These are phyloP conservation scores for Anguilla rostrata DNA, from an alignment of 2,113 vertebrate species.

Conservation along the genomic window DNA sequence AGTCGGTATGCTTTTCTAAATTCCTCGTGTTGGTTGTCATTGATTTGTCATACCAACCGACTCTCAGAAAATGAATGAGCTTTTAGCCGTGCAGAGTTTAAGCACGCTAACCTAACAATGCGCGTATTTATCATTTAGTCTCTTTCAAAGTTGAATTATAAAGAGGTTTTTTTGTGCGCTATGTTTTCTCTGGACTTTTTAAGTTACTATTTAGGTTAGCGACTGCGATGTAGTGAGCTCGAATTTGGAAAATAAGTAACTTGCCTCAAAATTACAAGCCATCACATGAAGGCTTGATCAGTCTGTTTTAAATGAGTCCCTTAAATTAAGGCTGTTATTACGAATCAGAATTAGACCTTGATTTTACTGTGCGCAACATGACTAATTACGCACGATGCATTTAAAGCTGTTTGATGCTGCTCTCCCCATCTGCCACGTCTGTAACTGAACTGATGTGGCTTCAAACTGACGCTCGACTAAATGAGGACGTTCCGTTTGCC, in stretches of 20 bases:
- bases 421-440: too few species aligned
- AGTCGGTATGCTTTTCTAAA: neutral
- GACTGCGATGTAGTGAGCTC: neutral
- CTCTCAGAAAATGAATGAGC: neutral
- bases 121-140: neutral
- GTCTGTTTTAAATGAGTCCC: neutral
- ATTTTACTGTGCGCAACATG: too few species aligned
- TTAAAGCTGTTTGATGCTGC: too few species aligned
- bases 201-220: too few species aligned
- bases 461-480: too few species aligned
- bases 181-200: too few species aligned
- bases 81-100: neutral
- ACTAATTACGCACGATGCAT: too few species aligned
- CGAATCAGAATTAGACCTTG: too few species aligned
- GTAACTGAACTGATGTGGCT: too few species aligned
- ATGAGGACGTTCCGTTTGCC: too few species aligned
- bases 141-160: neutral
- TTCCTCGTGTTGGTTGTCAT: neutral
- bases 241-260: neutral
- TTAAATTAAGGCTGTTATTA: too few species aligned
- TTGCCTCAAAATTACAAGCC: neutral
- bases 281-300: neutral
- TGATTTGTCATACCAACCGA: neutral
- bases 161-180: too few species aligned
- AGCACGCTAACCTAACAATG: neutral